Percentiles rank a stretch among this genome's conserved stretches.
phyloP scores from a whole-genome alignment of 1,140 invertebrate species.

The Drosophila parvula region DNA sequence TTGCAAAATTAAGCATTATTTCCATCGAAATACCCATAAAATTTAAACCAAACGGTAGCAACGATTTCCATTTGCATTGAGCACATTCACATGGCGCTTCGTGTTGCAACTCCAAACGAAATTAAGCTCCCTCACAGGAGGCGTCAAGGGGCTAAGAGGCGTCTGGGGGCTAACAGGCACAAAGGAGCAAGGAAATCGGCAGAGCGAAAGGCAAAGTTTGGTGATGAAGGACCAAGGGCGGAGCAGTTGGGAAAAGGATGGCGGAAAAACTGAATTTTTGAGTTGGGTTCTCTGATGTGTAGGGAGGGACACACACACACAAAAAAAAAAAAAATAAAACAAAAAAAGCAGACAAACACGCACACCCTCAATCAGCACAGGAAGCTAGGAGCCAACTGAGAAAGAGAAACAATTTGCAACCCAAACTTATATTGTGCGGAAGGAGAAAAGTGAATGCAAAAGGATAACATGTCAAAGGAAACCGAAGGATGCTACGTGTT shows the following conservation, averaged over 20 bases:
- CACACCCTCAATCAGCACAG: constrained; percentile 28
- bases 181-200: constrained; percentile 12
- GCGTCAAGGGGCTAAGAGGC: constrained; percentile 15
- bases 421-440: constrained; percentile 41
- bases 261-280: constrained; percentile 38
- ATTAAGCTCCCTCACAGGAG: constrained; percentile 34
- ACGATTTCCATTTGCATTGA: constrained; percentile 42
- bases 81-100: constrained; percentile 34
- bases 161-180: constrained; percentile 12
- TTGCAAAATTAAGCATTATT: background rate
- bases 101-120: constrained; percentile 42
- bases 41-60: constrained; percentile 1
- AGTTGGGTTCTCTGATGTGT: constrained; percentile 41
- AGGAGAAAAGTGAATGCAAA: constrained; percentile 25
- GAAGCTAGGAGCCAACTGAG: constrained; percentile 10
- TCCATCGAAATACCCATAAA: background rate
- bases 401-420: constrained; percentile 27
- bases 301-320: background rate
- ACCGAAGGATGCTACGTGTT: constrained; percentile 49
- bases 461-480: constrained; percentile 37
- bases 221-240: constrained; percentile 5
- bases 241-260: background rate
- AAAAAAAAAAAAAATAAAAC: constrained; percentile 5
- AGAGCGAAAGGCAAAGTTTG: constrained; percentile 4
- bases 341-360: constrained; percentile 24